Evolutionary conservation across 2,888 invertebrate species (phyloP).

Genomic region (Euspilapteryx auroguttella): DNA sequence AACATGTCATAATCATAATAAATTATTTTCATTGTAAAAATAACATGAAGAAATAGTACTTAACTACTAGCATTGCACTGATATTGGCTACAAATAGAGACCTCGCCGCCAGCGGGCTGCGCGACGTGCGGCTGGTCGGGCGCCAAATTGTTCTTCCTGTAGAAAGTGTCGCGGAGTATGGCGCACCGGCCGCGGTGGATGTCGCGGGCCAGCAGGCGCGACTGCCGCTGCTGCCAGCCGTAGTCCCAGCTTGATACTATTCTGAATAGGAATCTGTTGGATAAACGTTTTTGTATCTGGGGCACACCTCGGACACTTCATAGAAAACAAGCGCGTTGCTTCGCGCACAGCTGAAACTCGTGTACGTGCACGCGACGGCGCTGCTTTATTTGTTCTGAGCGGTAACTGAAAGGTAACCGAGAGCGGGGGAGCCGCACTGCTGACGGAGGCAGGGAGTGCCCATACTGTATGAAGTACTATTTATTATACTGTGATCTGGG

Average conservation of each 20-base stretch:
- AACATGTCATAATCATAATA: no score
- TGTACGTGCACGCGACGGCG: no score
- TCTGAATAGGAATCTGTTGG: conserved; percentile 47
- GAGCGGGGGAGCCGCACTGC: neutral
- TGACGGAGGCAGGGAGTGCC: no score
- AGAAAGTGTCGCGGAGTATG: conserved; percentile 57
- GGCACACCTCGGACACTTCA: no score
- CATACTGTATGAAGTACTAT: no score
- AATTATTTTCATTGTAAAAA: no score
- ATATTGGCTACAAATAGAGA: conserved; percentile 40
- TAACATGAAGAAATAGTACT: no score
- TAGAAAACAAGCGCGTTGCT: no score
- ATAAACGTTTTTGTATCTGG: neutral
- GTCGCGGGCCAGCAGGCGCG: conserved; percentile 23
- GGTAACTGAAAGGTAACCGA: no score
- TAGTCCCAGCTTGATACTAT: conserved; percentile 53
- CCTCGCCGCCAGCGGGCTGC: conserved; percentile 37
- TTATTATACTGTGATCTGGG: no score
- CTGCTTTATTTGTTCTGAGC: no score
- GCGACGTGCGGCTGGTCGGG: conserved; percentile 59
- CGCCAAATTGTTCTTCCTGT: conserved; percentile 54
- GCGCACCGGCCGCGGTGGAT: conserved; percentile 48
- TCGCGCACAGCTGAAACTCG: no score
- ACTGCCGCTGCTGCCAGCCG: conserved; percentile 61
- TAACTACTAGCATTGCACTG: conserved; percentile 27